phyloP scores from a whole-genome alignment of 2,888 invertebrate species.

The Liopterus haemorrhoidalis region DNA sequence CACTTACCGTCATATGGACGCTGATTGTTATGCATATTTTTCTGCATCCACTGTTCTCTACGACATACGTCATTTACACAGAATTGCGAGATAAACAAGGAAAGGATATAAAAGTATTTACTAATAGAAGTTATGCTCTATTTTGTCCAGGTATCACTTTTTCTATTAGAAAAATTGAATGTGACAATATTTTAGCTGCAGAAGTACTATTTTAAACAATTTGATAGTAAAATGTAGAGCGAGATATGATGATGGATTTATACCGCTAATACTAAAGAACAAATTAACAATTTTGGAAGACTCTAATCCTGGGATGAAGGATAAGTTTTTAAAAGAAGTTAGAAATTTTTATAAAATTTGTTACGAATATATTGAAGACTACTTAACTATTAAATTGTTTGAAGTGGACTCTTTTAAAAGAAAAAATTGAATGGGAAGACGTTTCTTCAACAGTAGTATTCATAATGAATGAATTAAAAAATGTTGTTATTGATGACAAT shows the following conservation, averaged over 20 bases:
- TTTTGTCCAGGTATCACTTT: too few species aligned
- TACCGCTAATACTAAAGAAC: conserved; percentile 52
- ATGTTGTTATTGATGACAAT: not conserved
- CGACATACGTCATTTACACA: too few species aligned
- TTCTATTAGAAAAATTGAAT: too few species aligned
- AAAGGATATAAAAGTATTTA: too few species aligned
- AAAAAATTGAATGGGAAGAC: conserved; percentile 16
- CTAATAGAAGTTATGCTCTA: too few species aligned
- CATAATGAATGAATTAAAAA: conserved; percentile 14
- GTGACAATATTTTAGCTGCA: too few species aligned
- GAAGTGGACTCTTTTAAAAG: not conserved
- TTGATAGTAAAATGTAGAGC: conserved; percentile 30
- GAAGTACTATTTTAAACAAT: conserved; percentile 26
- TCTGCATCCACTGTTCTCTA: too few species aligned
- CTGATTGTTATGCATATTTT: too few species aligned
- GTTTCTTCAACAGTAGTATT: conserved; percentile 24
- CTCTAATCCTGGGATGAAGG: conserved; percentile 30
- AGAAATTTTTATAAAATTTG: conserved; percentile 20
- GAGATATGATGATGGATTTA: conserved; percentile 19
- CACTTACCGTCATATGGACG: too few species aligned
- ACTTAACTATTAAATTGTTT: conserved; percentile 4
- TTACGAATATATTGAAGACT: conserved; percentile 21
- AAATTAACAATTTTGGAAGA: conserved; percentile 48
- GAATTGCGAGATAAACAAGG: too few species aligned
- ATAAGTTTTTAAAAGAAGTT: conserved; percentile 21